Percentiles rank a stretch among this genome's conserved stretches.
These are phyloP conservation scores for Nicator chloris DNA, from an alignment of 2,113 vertebrate species.

Conservation along the genomic window DNA sequence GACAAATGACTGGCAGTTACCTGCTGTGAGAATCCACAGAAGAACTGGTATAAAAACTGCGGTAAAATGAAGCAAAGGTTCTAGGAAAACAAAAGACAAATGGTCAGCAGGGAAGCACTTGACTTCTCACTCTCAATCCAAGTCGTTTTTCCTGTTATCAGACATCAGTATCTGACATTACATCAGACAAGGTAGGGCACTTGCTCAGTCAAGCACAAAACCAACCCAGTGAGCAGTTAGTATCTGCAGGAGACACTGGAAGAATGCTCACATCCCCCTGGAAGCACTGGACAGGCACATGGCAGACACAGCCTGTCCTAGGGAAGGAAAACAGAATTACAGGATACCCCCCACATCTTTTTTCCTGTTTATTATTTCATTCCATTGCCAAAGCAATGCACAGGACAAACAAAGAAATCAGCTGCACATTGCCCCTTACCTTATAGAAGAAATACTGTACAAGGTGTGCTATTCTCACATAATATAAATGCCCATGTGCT, in stretches of 20 bases:
- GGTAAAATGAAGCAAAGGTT: constrained; percentile 99
- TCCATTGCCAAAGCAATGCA: background rate
- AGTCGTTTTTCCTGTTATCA: background rate
- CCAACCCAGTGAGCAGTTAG: background rate
- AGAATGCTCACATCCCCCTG: background rate
- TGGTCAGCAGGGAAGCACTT: background rate
- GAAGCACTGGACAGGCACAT: background rate
- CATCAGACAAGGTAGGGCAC: background rate
- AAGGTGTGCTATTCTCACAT: constrained; percentile 96
- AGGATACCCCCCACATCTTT: background rate
- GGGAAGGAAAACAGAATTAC: background rate
- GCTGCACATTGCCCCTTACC: constrained; percentile 67
- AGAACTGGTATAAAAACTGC: constrained; percentile 99
- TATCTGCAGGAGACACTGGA: background rate
- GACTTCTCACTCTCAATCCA: background rate
- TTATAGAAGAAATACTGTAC: constrained; percentile 99
- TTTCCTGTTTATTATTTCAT: background rate
- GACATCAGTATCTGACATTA: background rate
- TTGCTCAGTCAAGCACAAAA: background rate
- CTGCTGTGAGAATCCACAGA: constrained; percentile 99
- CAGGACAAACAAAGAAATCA: background rate
- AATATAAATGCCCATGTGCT: constrained; percentile 97
- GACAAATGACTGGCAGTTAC: constrained; percentile 68
- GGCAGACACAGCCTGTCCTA: background rate
- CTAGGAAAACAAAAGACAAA: constrained; percentile 68